Evolutionary conservation across 2,888 invertebrate genomes (phyloP).

Genomic region (Oscheius sp.): DNA sequence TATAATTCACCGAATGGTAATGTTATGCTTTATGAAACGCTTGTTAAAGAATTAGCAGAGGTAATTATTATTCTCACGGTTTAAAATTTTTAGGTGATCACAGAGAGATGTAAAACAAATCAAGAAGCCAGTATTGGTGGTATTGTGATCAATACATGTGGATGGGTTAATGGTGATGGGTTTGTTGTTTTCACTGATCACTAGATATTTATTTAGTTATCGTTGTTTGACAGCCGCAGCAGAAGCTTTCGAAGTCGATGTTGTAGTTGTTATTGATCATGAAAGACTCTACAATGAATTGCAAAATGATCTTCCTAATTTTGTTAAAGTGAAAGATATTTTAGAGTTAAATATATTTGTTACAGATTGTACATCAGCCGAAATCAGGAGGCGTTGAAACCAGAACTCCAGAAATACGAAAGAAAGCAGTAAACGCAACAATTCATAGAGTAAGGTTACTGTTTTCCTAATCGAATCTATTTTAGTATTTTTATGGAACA

Average conservation of each 20-base stretch:
- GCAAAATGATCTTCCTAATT: slow-evolving; percentile 88
- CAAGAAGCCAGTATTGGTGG: slow-evolving; percentile 75
- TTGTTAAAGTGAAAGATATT: slow-evolving; percentile 84
- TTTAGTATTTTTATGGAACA: slow-evolving; percentile 95
- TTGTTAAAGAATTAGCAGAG: slow-evolving; percentile 85
- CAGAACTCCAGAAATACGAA: slow-evolving; percentile 46
- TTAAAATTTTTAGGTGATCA: too few relatives aligned
- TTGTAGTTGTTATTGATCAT: slow-evolving; percentile 92
- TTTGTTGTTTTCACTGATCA: slow-evolving; percentile 70
- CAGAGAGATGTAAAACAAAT: slow-evolving; percentile 35
- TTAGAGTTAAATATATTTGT: too few relatives aligned
- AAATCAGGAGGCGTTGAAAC: slow-evolving; percentile 89
- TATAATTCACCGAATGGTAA: slow-evolving; percentile 83
- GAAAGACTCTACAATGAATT: slow-evolving; percentile 93
- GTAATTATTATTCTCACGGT: too few relatives aligned
- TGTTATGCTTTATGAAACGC: slow-evolving; percentile 83
- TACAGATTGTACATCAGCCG: slow-evolving; percentile 82
- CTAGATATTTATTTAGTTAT: slow-evolving; percentile 45
- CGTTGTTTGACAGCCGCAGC: slow-evolving; percentile 82
- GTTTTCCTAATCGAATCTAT: slow-evolving; percentile 66
- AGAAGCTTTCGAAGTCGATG: slow-evolving; percentile 92
- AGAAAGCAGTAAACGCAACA: slow-evolving; percentile 40
- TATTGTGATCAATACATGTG: slow-evolving; percentile 94
- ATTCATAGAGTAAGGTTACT: slow-evolving; percentile 69
- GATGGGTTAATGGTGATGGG: slow-evolving; percentile 92